These are phyloP conservation scores for Epizoanthus scotinus DNA, from an alignment of 92 coral and sea anemone genomes.

Conservation along the genomic window DNA sequence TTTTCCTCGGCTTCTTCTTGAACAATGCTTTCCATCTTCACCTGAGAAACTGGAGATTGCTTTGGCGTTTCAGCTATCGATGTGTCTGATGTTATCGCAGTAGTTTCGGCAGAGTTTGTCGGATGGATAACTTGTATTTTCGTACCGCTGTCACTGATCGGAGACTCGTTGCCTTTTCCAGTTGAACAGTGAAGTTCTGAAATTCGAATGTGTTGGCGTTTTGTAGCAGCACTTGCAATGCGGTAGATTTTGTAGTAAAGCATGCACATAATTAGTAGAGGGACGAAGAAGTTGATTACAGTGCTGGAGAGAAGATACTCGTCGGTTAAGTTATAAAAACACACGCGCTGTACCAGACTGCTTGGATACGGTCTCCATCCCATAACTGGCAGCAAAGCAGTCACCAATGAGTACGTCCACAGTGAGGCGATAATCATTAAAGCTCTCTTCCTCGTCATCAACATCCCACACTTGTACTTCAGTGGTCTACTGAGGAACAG, in stretches of 20 bases:
- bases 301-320: conserved; percentile 19
- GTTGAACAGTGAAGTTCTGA: conserved; percentile 14
- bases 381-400: conserved; percentile 28
- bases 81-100: not conserved
- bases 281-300: conserved; percentile 21
- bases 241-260: conserved; percentile 35
- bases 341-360: not conserved
- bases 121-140: not conserved
- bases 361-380: conserved; percentile 15
- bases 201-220: conserved; percentile 18
- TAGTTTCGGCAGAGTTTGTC: not conserved
- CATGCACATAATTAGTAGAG: conserved; percentile 32
- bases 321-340: conserved; percentile 27
- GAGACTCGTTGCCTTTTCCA: not conserved
- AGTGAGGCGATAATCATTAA: conserved; percentile 30
- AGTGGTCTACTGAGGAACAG: conserved; percentile 23
- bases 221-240: conserved; percentile 31
- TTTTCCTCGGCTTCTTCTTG: conserved; percentile 11
- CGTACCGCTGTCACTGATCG: conserved; percentile 16
- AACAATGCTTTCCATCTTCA: conserved; percentile 17
- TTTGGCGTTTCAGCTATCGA: not conserved
- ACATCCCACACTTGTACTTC: conserved; percentile 2
- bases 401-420: conserved; percentile 15
- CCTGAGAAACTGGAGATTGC: conserved; percentile 8
- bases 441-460: conserved; percentile 30